These are phyloP conservation scores for Drosophila lini DNA, from an alignment of 1,140 invertebrate genomes.

Conservation along the genomic window DNA sequence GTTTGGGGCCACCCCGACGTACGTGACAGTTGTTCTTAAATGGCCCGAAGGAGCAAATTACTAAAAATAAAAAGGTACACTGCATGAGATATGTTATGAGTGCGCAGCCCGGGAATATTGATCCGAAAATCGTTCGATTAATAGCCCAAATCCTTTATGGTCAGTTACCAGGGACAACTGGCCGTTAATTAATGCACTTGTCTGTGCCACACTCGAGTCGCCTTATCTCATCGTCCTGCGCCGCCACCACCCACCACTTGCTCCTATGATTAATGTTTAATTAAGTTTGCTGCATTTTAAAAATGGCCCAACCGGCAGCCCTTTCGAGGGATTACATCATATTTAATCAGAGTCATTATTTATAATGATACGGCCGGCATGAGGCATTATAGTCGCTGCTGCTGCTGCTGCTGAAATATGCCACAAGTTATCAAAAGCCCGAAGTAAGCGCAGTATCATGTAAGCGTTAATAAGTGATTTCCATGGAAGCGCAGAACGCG, in stretches of 20 bases:
- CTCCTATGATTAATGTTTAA: constrained; percentile 75
- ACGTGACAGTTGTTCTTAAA: constrained; percentile 70
- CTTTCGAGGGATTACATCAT: constrained; percentile 67
- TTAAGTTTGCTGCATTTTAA: constrained; percentile 64
- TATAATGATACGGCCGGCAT: constrained; percentile 62
- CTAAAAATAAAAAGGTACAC: constrained; percentile 30
- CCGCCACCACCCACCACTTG: constrained; percentile 4
- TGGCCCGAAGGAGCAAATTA: constrained; percentile 22
- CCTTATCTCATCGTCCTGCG: constrained; percentile 27
- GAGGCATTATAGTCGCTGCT: constrained; percentile 23
- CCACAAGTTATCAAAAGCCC: constrained; percentile 45
- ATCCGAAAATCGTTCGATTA: constrained; percentile 67
- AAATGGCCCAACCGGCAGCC: constrained; percentile 18
- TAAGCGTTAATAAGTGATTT: constrained; percentile 40
- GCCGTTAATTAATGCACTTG: constrained; percentile 72
- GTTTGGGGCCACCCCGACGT: constrained; percentile 23
- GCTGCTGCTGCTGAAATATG: constrained; percentile 31
- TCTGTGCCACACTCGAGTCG: constrained; percentile 44
- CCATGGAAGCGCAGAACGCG: neutral
- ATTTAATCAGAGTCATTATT: constrained; percentile 77
- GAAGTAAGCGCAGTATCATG: constrained; percentile 34
- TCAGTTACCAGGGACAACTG: constrained; percentile 53
- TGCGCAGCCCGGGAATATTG: constrained; percentile 17
- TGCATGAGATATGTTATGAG: constrained; percentile 16
- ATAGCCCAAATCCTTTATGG: constrained; percentile 74